phyloP scores from a whole-genome alignment of 2,797 vertebrate genomes.

The Danio tinwini region DNA sequence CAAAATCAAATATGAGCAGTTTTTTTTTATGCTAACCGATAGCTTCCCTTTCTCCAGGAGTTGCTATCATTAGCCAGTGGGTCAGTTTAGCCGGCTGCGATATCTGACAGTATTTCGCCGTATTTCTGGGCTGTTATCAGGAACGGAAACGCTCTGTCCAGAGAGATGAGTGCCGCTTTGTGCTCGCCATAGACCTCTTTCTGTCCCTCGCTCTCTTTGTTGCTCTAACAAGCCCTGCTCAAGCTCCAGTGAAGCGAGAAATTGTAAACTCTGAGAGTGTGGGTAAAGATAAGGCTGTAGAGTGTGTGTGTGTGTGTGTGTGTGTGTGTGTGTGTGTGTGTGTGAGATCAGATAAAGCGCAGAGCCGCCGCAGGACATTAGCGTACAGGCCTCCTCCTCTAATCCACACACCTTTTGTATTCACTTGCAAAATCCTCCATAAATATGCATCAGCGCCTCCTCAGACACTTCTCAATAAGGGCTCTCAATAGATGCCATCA shows the following conservation, averaged over 20 bases:
- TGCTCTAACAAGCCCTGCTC: slow-evolving; percentile 95
- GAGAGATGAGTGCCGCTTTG: slow-evolving; percentile 90
- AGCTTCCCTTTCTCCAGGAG: background rate
- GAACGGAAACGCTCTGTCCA: slow-evolving; percentile 88
- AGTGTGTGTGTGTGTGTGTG: too few species aligned
- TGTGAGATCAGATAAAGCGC: slow-evolving; percentile 95
- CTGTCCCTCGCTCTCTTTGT: slow-evolving; percentile 84
- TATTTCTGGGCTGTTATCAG: slow-evolving; percentile 86
- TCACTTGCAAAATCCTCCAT: slow-evolving; percentile 86
- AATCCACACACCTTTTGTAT: slow-evolving; percentile 83
- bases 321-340: slow-evolving; percentile 61
- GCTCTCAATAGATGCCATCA: slow-evolving; percentile 73
- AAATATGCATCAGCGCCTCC: slow-evolving; percentile 84
- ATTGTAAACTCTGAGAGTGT: slow-evolving; percentile 99
- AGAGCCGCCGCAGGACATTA: slow-evolving; percentile 87
- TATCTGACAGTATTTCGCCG: slow-evolving; percentile 63
- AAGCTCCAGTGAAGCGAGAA: slow-evolving; percentile 99
- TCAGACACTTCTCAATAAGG: slow-evolving; percentile 77
- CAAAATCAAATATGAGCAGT: too few species aligned
- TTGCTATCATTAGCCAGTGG: slow-evolving; percentile 24
- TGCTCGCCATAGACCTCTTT: slow-evolving; percentile 79
- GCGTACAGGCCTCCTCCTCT: slow-evolving; percentile 82
- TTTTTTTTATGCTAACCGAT: background rate
- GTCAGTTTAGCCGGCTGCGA: slow-evolving; percentile 1
- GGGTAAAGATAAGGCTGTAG: slow-evolving; percentile 97